phyloP scores from a whole-genome alignment of 2,888 invertebrate species.

The Empis stercorea region DNA sequence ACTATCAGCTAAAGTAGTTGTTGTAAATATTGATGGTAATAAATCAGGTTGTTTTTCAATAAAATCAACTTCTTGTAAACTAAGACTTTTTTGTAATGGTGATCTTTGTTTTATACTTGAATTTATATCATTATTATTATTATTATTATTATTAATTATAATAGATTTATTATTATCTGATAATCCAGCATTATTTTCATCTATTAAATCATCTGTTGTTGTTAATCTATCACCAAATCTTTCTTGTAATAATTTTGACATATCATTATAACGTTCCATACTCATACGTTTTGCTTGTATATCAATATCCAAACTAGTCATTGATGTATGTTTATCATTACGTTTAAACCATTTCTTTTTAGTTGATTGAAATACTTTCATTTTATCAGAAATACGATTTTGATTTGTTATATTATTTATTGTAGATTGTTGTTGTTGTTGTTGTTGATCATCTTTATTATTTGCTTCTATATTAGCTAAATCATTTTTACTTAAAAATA shows the following conservation, averaged over 20 bases:
- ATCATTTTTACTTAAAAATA: constrained; percentile 52
- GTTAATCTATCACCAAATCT: constrained; percentile 40
- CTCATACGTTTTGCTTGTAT: constrained; percentile 52
- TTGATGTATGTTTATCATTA: constrained; percentile 24
- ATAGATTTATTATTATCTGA: not conserved
- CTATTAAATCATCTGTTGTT: not conserved
- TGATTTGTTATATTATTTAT: too few relatives aligned
- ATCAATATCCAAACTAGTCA: constrained; percentile 40
- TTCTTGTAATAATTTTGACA: constrained; percentile 57
- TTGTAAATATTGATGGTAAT: constrained; percentile 14
- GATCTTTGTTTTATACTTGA: constrained; percentile 15
- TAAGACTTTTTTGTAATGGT: constrained; percentile 30
- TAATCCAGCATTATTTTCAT: not conserved
- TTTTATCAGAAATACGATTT: constrained; percentile 25
- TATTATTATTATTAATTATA: not conserved
- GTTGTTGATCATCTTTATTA: constrained; percentile 25
- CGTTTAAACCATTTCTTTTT: constrained; percentile 56
- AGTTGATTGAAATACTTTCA: constrained; percentile 38
- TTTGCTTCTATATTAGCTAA: constrained; percentile 45
- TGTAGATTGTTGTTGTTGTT: not conserved
- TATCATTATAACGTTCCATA: constrained; percentile 57
- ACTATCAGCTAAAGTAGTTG: constrained; percentile 17
- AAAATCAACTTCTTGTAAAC: constrained; percentile 33
- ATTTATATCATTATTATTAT: constrained; percentile 9
- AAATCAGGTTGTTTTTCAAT: constrained; percentile 28